Base-by-base conservation (phyloP, 1,140 invertebrate species). In the Hylaeus volcanicus region DNA sequence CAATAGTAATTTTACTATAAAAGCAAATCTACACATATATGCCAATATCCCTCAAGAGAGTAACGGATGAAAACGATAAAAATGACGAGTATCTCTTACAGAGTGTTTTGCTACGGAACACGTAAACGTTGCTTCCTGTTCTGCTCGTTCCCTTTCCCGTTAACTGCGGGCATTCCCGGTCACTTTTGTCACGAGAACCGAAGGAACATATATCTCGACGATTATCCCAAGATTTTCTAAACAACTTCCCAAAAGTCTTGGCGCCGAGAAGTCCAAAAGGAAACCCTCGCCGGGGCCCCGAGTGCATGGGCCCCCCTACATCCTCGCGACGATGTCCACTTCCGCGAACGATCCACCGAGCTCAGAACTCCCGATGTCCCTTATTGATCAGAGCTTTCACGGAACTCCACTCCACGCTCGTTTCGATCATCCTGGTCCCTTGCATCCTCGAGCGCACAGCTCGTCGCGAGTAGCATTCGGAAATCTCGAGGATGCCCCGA, bases 201-300 rank as follows among this genome's bases (percentile, higher is more conserved):
- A 0, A 61, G 8, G 26, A 26, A 51, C 51, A 9, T 9, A 9
- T 51, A 51, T 2, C 39, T 39, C 4, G 15, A 41, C 26, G 48
- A 1, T 1, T 64, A 3, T 2, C 26, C 3, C 2, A n/a, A 11
- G 60, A 53, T 41, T 9, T 15, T 65, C 6, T 41, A 48, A 26
- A 74, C 12, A 5, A 41, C 41, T 26, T 26, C 12, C n/a, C 37
- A 14, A 45, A 14, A 11, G n/a, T 69, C 43, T 70, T 8, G 68
- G 14, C 66, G 43, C 26, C 37, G 64, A 26, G 37, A 1, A 48
- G 51, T 75, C 48, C 53, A 39, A 26, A 26, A 71, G 68, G 72
- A 83, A 83, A 83, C 81, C 72, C 85, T 86, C 84, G 56, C 43
- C 61, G 76, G 84, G 85, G 84, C 84, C 84, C 81, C 72, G 55